phyloP scores from a whole-genome alignment of 53 echinoderm and acorn worm species.

The Pentamera pediparva region DNA sequence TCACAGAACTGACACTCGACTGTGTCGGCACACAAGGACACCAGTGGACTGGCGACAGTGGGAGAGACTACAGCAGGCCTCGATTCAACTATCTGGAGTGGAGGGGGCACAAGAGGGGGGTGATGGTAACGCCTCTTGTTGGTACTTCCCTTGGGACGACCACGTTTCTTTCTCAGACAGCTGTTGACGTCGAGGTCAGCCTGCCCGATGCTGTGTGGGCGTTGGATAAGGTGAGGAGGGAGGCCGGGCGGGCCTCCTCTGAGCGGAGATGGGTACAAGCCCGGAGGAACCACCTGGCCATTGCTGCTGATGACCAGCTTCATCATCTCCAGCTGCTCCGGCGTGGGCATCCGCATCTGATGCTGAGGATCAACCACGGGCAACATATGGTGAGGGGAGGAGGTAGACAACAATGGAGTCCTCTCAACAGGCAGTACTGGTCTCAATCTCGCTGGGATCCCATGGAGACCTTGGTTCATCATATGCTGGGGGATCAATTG shows the following conservation, averaged over 20 bases:
- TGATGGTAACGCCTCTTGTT: conserved; percentile 13
- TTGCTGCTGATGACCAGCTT: neutral
- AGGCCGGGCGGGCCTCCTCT: too few relatives aligned
- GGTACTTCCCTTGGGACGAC: conserved; percentile 19
- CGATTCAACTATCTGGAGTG: neutral
- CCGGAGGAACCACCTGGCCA: neutral
- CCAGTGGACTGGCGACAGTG: neutral
- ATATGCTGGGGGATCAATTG: neutral
- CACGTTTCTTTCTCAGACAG: conserved; percentile 13
- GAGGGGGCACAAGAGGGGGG: neutral
- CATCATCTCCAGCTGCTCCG: conserved; percentile 7
- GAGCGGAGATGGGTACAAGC: too few relatives aligned
- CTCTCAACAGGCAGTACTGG: neutral
- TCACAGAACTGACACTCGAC: conserved; percentile 52
- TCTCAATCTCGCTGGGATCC: neutral
- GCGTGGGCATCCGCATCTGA: neutral
- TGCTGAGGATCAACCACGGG: neutral
- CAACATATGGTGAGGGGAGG: neutral
- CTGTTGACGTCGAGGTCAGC: neutral
- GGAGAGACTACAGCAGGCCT: neutral
- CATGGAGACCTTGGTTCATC: neutral
- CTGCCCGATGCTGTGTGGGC: too few relatives aligned
- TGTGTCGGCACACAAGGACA: neutral
- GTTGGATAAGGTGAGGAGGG: too few relatives aligned
- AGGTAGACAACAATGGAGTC: too few relatives aligned